A percentile compares a stretch with the other conserved stretches of the same genome.
These are phyloP conservation scores for Parnassius smintheus DNA, from an alignment of 2,888 invertebrate species.

Conservation along the genomic window DNA sequence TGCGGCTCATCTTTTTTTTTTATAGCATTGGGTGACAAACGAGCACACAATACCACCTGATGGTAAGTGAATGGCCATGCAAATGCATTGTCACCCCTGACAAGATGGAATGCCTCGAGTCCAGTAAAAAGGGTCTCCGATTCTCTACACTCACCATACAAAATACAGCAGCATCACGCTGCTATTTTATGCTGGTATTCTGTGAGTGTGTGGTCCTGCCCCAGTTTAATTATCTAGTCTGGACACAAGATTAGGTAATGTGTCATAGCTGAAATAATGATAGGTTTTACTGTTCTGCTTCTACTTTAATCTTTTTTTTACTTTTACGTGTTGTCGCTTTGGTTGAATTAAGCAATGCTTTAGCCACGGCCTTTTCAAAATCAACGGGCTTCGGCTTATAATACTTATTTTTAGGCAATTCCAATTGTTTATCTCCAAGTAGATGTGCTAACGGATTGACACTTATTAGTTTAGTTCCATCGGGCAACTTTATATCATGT, in stretches of 20 bases:
- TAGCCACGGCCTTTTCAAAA: conserved; percentile 49
- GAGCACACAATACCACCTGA: too few species aligned
- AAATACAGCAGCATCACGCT: too few species aligned
- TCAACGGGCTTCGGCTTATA: conserved; percentile 49
- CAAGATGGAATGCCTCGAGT: too few species aligned
- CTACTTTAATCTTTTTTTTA: conserved; percentile 27
- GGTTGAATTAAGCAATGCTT: conserved; percentile 48
- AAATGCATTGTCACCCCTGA: too few species aligned
- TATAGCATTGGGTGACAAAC: too few species aligned
- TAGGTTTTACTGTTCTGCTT: conserved; percentile 15
- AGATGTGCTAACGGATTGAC: conserved; percentile 67
- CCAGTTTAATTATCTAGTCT: too few species aligned
- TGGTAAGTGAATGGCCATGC: too few species aligned
- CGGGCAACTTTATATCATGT: conserved; percentile 42
- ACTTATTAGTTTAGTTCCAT: conserved; percentile 57
- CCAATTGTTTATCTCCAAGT: conserved; percentile 43
- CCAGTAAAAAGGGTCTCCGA: too few species aligned
- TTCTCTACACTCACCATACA: too few species aligned
- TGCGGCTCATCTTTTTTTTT: too few species aligned
- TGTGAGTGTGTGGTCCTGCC: too few species aligned
- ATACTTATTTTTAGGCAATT: conserved; percentile 46
- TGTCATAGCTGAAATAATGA: neutral
- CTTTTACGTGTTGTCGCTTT: conserved; percentile 19
- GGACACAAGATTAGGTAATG: neutral
- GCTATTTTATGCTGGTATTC: too few species aligned